These are phyloP conservation scores for Sinelater perroti DNA, from an alignment of 2,888 invertebrate species.

Conservation along the genomic window DNA sequence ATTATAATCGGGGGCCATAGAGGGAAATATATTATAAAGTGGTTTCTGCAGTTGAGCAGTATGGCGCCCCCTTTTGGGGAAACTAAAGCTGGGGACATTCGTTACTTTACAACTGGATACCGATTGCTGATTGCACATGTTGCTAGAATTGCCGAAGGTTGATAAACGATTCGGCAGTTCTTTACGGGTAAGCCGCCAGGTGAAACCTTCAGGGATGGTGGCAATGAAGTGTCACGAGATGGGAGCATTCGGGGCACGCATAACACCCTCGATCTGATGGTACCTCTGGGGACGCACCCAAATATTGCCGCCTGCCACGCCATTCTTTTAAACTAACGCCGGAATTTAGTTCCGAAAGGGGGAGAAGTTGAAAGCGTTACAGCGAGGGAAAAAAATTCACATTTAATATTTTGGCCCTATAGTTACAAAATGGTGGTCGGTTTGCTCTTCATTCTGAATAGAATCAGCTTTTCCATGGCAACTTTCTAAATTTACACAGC, in stretches of 20 bases:
- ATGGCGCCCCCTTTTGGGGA: slow-evolving; percentile 16
- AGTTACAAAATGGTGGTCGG: no score
- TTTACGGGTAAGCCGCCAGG: slow-evolving; percentile 25
- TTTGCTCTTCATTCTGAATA: no score
- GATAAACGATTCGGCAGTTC: slow-evolving; percentile 22
- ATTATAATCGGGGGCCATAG: slow-evolving; percentile 22
- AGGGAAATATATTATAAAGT: slow-evolving; percentile 30
- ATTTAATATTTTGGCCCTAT: no score
- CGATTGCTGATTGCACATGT: no score
- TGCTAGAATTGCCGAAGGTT: no score
- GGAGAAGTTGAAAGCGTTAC: slow-evolving; percentile 2
- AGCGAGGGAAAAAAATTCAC: background rate
- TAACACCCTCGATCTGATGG: slow-evolving; percentile 33
- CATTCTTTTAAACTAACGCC: slow-evolving; percentile 35
- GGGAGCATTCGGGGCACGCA: slow-evolving; percentile 31
- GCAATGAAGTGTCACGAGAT: slow-evolving; percentile 38
- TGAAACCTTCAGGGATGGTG: slow-evolving; percentile 32
- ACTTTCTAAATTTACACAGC: slow-evolving; percentile 19
- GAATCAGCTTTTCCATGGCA: slow-evolving; percentile 20
- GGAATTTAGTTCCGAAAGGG: slow-evolving; percentile 16
- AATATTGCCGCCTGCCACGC: slow-evolving; percentile 32
- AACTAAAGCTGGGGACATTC: no score
- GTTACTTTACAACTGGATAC: no score
- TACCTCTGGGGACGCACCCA: slow-evolving; percentile 35
- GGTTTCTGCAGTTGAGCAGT: slow-evolving; percentile 25